phyloP scores from a whole-genome alignment of 1,140 invertebrate genomes.

The Drosophila serrata region DNA sequence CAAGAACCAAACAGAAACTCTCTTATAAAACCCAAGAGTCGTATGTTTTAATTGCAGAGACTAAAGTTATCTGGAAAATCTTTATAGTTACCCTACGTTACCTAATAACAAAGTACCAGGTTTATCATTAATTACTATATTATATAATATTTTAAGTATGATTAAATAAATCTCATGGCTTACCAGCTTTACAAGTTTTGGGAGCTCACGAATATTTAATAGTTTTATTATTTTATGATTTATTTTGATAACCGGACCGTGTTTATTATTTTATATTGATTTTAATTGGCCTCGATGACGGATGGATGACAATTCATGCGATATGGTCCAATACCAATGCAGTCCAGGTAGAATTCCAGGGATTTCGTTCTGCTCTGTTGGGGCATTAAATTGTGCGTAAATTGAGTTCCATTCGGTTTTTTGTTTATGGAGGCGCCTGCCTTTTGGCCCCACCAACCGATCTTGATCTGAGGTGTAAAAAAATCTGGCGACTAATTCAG shows the following conservation, averaged over 20 bases:
- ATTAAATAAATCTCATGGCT: background rate
- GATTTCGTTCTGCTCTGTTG: slow-evolving; percentile 55
- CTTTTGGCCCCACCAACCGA: background rate
- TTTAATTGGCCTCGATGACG: slow-evolving; percentile 41
- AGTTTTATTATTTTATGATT: background rate
- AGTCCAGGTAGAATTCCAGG: slow-evolving; percentile 12
- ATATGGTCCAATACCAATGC: slow-evolving; percentile 14
- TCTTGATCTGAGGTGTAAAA: slow-evolving; percentile 62
- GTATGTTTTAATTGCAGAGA: background rate
- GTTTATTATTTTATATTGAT: slow-evolving; percentile 29
- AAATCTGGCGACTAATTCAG: slow-evolving; percentile 47
- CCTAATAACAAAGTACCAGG: background rate
- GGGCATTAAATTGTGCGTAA: slow-evolving; percentile 51
- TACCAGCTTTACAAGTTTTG: background rate
- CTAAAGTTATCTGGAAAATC: background rate
- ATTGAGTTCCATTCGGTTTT: slow-evolving; percentile 36
- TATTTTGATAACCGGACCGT: background rate
- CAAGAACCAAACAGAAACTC: background rate
- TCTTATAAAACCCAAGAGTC: background rate
- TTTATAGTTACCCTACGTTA: background rate
- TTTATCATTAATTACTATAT: background rate
- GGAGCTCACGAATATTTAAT: slow-evolving; percentile 4
- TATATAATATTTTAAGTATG: background rate
- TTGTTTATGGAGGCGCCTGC: slow-evolving; percentile 23
- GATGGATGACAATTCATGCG: slow-evolving; percentile 23